A percentile compares a stretch with the other conserved stretches of the same genome.
Conservation (phyloP, 2,888 invertebrate species). For the Clunio marinus region DNA sequence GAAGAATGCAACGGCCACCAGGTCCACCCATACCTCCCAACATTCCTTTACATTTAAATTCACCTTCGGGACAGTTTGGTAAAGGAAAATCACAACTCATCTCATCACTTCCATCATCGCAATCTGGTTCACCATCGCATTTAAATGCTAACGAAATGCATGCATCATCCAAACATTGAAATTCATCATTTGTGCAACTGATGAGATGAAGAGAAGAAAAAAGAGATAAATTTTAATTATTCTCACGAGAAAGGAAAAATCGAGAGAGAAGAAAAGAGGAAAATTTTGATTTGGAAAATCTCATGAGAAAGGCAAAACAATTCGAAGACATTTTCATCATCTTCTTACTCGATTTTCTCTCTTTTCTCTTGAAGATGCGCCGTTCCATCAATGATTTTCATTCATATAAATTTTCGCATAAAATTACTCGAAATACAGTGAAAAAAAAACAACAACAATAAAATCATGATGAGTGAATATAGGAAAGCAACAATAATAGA, state of each 20-base stretch:
- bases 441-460: slow-evolving; percentile 20
- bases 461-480: slow-evolving; percentile 6
- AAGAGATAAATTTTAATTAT: neutral
- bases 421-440: slow-evolving; percentile 22
- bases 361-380: slow-evolving; percentile 5
- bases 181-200: slow-evolving; percentile 69
- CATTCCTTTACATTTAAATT: slow-evolving; percentile 68
- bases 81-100: slow-evolving; percentile 45
- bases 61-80: slow-evolving; percentile 65
- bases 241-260: neutral
- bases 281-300: slow-evolving; percentile 13
- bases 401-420: slow-evolving; percentile 28
- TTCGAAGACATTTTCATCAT: too few relatives aligned
- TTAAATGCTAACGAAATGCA: slow-evolving; percentile 70
- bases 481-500: slow-evolving; percentile 36
- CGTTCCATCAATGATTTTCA: slow-evolving; percentile 33
- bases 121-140: slow-evolving; percentile 73
- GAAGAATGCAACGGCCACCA: slow-evolving; percentile 62
- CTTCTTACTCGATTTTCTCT: slow-evolving; percentile 20
- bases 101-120: slow-evolving; percentile 46
- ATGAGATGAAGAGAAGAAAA: slow-evolving; percentile 45
- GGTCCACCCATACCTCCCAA: slow-evolving; percentile 51
- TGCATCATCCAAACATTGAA: slow-evolving; percentile 66
- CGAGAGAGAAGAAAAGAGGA: neutral
- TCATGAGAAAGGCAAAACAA: too few relatives aligned